Evolutionary conservation across 1,140 invertebrate species (phyloP), one percentile per base, ranked within the genome.

Genomic region (Temnothorax nylanderi): DNA sequence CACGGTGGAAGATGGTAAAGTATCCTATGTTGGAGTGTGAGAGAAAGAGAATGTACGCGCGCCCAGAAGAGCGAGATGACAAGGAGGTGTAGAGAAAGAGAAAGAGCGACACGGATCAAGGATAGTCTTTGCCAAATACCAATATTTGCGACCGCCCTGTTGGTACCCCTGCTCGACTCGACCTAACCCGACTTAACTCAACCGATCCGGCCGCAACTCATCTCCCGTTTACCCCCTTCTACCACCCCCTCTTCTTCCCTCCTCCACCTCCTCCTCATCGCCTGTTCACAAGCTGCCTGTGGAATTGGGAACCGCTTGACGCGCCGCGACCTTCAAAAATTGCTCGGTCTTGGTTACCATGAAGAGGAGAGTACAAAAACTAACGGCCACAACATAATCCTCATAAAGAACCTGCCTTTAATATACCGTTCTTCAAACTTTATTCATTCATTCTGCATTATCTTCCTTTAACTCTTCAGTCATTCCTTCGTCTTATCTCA

Each of bases 71-170:
- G 80, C 71, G 91, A 92, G 90, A 91, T 81, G 85, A 89, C 89
- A 91, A 90, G 90, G 84, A 90, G 88, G 72, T 65, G 65, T 76
- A 89, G 89, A 90, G 88, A 89, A 90, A 92, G 90, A 93, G 89
- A 92, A 92, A 94, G 92, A 95, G 94, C 93, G 93, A 95, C 93
- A 94, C 93, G 93, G 93, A 94, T 95, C 94, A 93, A 93, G 94
- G 95, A 94, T 95, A 95, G 95, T 95, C 95, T 95, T 95, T 95
- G 94, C 94, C 95, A 95, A 95, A 95, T 93, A 95, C 94, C 93
- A 95, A 95, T 95, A 95, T 95, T 95, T 95, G 95, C 95, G 94
- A 94, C 93, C 93, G 92, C 94, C 94, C 94, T 94, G 94, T 94
- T 93, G 94, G 95, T 95, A 95, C 93, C 94, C 89, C 93, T 93